A percentile compares a stretch with the other conserved stretches of the same genome.
Evolutionary conservation across 2,888 invertebrate species (phyloP).

Genomic region (Lithophane semibrunnea): DNA sequence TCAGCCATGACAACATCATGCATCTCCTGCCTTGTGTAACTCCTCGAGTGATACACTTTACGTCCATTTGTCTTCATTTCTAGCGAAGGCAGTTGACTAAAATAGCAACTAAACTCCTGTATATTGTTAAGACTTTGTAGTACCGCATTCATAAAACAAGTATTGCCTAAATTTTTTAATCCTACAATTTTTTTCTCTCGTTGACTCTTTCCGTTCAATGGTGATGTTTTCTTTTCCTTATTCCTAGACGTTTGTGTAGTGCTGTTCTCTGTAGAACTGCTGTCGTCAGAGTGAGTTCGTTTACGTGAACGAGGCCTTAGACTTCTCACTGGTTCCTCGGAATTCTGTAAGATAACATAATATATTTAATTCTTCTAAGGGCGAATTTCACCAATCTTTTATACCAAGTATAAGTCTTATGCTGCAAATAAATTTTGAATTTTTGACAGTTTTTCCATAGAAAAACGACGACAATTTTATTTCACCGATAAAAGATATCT

Average conservation of each 20-base stretch:
- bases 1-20: constrained; percentile 94
- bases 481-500: too few species aligned
- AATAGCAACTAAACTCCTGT: constrained; percentile 95
- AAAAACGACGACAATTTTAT: too few species aligned
- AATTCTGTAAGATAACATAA: constrained; percentile 71
- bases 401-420: too few species aligned
- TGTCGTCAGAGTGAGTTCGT: constrained; percentile 90
- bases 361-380: not conserved
- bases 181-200: constrained; percentile 93
- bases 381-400: too few species aligned
- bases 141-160: constrained; percentile 96
- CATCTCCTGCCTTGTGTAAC: constrained; percentile 91
- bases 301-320: constrained; percentile 91
- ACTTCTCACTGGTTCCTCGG: constrained; percentile 90
- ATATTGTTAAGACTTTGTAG: constrained; percentile 96
- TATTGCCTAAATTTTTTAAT: constrained; percentile 95
- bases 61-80: constrained; percentile 91
- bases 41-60: constrained; percentile 91
- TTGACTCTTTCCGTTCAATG: constrained; percentile 87
- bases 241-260: constrained; percentile 69
- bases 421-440: too few species aligned
- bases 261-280: constrained; percentile 88
- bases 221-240: constrained; percentile 82
- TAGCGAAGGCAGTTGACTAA: constrained; percentile 94
- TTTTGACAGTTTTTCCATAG: too few species aligned